Base-by-base conservation (phyloP, 2,797 vertebrate genomes). In the Paguma larvata region DNA sequence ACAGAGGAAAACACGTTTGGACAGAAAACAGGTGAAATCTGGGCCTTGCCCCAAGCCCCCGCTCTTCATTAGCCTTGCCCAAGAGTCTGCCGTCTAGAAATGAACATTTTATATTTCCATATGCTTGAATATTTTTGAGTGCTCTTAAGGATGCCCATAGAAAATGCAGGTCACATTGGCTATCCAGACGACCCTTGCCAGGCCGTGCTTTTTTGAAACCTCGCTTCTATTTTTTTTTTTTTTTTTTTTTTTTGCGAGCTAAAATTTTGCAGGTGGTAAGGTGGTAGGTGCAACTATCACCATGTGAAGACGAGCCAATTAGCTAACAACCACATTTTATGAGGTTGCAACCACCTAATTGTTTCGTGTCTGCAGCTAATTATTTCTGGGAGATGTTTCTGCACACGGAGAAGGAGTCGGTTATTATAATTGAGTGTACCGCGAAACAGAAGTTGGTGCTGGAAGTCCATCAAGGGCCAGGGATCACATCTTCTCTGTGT, bases 361-460 rank as follows among this genome's bases (percentile, higher is more conserved):
- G 97, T 97, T 97, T 91, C 97, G 89, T 97, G 95, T 97, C 95
- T 98, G 97, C 92, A 96, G 96, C 90, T 97, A 97, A 97, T 98
- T 97, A 97, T 97, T 97, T 97, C 96, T 67, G 95, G 96, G 97
- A 97, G 92, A 97, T 96, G 93, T 97, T 95, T 96, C 94, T 95
- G 96, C 96, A 73, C 89, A 89, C 65, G 95, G 92, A 97, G 82
- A 94, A 91, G 75, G 83, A 95, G 65, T 89, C 82, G 30, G 85
- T 79, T 97, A 75, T 89, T 91, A 94, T 97, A 97, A 97, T 80
- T 78, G 96, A 97, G 68, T 70, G 75, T 44, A 63, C 16, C 59
- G 82, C 68, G 77, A 95, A 97, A 97, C 93, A 97, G 65, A 97
- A 97, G 92, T 96, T 90, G 85, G 85, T 95, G 87, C 95, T 97